Evolutionary conservation across 53 echinoderm and acorn worm genomes (phyloP), one percentile per base, ranked within the genome.

Genomic region (Arbacia lixula): DNA sequence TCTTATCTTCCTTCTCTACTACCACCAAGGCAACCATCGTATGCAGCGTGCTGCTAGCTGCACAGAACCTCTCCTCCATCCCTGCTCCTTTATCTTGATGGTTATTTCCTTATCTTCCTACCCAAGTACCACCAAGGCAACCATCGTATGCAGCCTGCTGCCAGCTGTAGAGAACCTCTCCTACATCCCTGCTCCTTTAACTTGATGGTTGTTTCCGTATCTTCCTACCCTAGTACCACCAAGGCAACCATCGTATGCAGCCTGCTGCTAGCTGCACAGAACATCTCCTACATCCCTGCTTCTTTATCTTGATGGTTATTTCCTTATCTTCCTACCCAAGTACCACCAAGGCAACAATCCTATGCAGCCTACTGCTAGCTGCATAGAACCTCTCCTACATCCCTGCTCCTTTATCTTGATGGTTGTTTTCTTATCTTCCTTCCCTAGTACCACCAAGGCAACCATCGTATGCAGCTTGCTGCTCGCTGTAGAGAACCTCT

Each of bases 101-200:
- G n/a, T n/a, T n/a, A n/a, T n/a, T n/a, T n/a, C n/a, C n/a, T n/a
- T n/a, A n/a, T n/a, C n/a, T n/a, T n/a, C n/a, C n/a, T n/a, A n/a
- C n/a, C n/a, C n/a, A n/a, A 98, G 99, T 68, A 92, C 86, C 27
- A 85, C 95, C 88, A 92, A 98, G 68, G 90, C 86, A 5, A 86
- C 90, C 29, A 86, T 92, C 39, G 29, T 90, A 5, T 89, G 88
- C 58, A 92, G 94, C 49, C 37, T 84, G 32, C 88, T 98, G 21
- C 52, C 95, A 19, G 80, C 92, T 33, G 64, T 98, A 12, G 92
- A 98, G 55, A 88, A 79, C 20, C 73, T 85, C 46, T 90, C 82
- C 31, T 72, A 86, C 56, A 76, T 98, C 50, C 87, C 92, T n/a
- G n/a, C n/a, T n/a, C n/a, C n/a, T n/a, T n/a, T n/a, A n/a, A n/a